Evolutionary conservation across 2,888 invertebrate species (phyloP), one percentile per base, ranked within the genome.

Genomic region (Dastarcus helophoroides): DNA sequence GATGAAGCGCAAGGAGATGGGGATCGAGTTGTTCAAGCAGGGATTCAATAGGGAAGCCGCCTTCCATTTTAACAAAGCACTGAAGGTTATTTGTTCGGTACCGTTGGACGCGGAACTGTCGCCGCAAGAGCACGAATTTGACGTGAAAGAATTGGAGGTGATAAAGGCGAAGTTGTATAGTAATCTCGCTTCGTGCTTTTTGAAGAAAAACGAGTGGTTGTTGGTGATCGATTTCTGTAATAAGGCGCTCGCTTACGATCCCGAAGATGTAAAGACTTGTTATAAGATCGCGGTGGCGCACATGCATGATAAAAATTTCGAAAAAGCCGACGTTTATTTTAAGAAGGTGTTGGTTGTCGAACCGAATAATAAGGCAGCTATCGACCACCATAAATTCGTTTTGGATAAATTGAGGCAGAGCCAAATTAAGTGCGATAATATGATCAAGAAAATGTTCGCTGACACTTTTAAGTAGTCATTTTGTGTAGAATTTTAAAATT

Each of bases 141-240:
- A 54, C 15, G 47, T 65, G 1, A 54, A 62, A 5, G 67, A 72
- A 32, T 63, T 82, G 40, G 53, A 69, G 19, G 60, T 63, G 29
- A 55, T 82, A 5, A 73, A 80, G 54, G 60, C 73, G 6, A 74
- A 72, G 43, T 63, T 88, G 5, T 83, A 80, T 53, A 80, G 82
- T 42, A 91, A 91, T 58, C 63, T 90, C 53, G 82, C 88, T 0
- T 79, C 80, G 25, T 86, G 88, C 53, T 79, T 86, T 45, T 65
- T 85, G 11, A 75, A 75, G 38, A 68, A 68, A 37, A 58, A 73
- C 6, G 76, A 79, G 40, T 80, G 73, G 56, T 67, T 73, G 3
- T 71, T 76, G 36, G 77, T 76, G 0, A 53, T 82, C 15, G 63
- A 69, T 21, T 65, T 85, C 7, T 83, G 68, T 7, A 45, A 61